These are phyloP conservation scores for Ceratotherium simum DNA, from an alignment of 2,113 vertebrate species.

Conservation along the genomic window DNA sequence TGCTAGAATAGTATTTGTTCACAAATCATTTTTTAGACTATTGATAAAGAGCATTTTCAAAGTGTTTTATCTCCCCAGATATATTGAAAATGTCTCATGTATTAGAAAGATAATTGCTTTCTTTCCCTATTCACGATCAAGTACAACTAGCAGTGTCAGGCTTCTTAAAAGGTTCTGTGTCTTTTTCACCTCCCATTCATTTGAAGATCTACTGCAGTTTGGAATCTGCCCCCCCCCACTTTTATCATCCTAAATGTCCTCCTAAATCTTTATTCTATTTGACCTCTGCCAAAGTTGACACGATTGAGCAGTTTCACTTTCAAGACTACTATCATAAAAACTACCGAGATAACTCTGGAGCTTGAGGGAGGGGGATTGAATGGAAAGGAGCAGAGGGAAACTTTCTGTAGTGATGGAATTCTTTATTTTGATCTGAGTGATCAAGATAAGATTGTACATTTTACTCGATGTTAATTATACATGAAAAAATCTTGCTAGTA, in stretches of 20 bases:
- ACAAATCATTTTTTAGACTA: not conserved
- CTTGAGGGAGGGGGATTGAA: not conserved
- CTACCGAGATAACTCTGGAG: not conserved
- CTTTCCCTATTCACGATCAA: not conserved
- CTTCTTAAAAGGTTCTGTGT: not conserved
- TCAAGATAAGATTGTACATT: not conserved
- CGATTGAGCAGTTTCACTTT: not conserved
- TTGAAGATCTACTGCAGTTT: constrained; percentile 4
- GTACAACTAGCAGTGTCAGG: not conserved
- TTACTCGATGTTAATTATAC: constrained; percentile 25
- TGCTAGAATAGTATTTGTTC: not conserved
- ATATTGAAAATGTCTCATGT: not conserved
- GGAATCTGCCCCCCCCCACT: not conserved
- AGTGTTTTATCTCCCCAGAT: not conserved
- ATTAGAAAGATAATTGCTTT: not conserved
- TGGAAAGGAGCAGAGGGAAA: not conserved
- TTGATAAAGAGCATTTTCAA: not conserved
- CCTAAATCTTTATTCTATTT: constrained; percentile 55
- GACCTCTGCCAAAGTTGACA: not conserved
- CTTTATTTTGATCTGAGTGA: not conserved
- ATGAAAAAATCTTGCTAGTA: not conserved
- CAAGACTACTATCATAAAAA: constrained; percentile 31
- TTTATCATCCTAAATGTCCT: not conserved
- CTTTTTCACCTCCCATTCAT: not conserved
- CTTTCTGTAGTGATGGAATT: not conserved